Conservation (phyloP, 2,888 invertebrate species). For the Drosophila fulvimacula region DNA sequence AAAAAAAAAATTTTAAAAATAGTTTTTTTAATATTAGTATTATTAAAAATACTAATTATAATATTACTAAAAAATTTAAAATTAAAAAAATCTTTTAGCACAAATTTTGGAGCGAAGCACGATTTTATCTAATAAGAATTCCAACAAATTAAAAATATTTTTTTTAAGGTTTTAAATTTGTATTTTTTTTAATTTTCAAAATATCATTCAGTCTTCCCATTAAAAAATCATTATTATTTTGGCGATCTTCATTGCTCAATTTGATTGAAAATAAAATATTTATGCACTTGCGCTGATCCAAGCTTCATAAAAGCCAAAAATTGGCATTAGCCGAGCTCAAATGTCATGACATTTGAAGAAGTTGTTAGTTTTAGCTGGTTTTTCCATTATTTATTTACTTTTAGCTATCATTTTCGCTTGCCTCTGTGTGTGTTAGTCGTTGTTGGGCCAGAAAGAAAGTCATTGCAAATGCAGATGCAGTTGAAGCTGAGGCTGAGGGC, state of each 20-base stretch:
- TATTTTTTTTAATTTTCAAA: neutral
- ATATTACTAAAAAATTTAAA: too few relatives aligned
- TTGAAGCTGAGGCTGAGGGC: conserved; percentile 15
- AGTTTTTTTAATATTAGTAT: too few relatives aligned
- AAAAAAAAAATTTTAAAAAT: too few relatives aligned
- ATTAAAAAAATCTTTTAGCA: too few relatives aligned
- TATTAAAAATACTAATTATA: too few relatives aligned
- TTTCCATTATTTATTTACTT: conserved; percentile 1
- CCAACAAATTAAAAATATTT: neutral
- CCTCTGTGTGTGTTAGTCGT: conserved; percentile 11
- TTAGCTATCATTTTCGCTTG: conserved; percentile 1
- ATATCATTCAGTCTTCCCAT: neutral
- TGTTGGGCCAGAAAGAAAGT: conserved; percentile 47
- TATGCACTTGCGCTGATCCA: conserved; percentile 13
- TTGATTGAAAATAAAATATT: conserved; percentile 18
- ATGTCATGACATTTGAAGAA: conserved; percentile 71
- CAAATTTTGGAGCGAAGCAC: neutral
- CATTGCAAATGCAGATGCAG: conserved; percentile 23
- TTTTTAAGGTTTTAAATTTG: neutral
- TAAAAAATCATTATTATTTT: neutral
- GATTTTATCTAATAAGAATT: neutral
- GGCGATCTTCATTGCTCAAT: conserved; percentile 8
- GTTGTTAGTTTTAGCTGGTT: conserved; percentile 25
- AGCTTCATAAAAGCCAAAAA: conserved; percentile 63
- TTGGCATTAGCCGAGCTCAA: conserved; percentile 64